These are phyloP conservation scores for Monoplex corrugatus DNA, from an alignment of 2,888 invertebrate species.

Conservation along the genomic window DNA sequence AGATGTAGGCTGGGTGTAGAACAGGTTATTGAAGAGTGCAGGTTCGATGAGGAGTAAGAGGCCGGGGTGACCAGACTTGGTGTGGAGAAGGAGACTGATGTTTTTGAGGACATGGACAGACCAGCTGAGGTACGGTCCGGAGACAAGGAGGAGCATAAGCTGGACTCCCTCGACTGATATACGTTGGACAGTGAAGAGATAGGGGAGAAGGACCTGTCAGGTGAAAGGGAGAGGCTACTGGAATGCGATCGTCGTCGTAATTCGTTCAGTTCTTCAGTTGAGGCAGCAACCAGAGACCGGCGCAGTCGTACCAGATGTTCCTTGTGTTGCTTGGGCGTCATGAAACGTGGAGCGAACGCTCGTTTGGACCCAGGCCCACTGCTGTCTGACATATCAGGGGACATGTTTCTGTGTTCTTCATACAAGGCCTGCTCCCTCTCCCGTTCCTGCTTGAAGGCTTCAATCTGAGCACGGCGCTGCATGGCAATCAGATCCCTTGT, in stretches of 20 bases:
- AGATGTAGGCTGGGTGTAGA: slow-evolving; percentile 6
- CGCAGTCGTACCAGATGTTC: slow-evolving; percentile 71
- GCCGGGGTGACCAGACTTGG: background rate
- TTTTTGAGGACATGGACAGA: background rate
- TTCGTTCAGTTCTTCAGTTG: slow-evolving; percentile 61
- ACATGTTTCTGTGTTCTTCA: slow-evolving; percentile 52
- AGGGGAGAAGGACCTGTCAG: slow-evolving; percentile 43
- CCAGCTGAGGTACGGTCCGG: slow-evolving; percentile 12
- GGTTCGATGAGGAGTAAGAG: background rate
- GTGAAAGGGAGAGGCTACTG: slow-evolving; percentile 42
- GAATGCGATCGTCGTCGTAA: slow-evolving; percentile 51
- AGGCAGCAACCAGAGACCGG: slow-evolving; percentile 67
- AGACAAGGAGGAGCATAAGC: slow-evolving; percentile 38
- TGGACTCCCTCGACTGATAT: slow-evolving; percentile 38
- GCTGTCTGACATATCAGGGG: slow-evolving; percentile 53
- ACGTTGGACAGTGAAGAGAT: slow-evolving; percentile 32
- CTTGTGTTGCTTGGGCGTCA: slow-evolving; percentile 76
- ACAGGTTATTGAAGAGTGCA: background rate
- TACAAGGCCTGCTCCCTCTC: slow-evolving; percentile 65
- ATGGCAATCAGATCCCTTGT: slow-evolving; percentile 65
- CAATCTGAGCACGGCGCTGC: slow-evolving; percentile 73
- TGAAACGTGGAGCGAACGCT: slow-evolving; percentile 57
- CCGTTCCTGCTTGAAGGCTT: slow-evolving; percentile 78
- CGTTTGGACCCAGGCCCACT: slow-evolving; percentile 35
- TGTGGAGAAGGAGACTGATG: background rate